These are phyloP conservation scores for Heterocephalus glaber DNA, from an alignment of 2,113 vertebrate genomes.

Conservation along the genomic window DNA sequence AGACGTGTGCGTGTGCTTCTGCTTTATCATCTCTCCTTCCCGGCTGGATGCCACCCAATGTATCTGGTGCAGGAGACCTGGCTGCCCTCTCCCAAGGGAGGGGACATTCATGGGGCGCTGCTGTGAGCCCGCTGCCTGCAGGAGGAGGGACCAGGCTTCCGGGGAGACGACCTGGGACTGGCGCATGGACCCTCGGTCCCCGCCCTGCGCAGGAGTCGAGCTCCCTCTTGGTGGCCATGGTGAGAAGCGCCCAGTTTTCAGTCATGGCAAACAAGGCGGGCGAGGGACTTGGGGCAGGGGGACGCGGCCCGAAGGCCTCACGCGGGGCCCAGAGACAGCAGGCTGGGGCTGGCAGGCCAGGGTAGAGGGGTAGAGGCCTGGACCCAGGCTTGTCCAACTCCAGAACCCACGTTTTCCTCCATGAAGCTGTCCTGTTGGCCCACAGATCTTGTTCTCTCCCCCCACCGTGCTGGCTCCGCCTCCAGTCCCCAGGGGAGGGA, in stretches of 20 bases:
- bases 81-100: neutral
- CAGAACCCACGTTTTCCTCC: neutral
- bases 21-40: accelerated
- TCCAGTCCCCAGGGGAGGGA: accelerated
- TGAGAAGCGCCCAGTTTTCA: neutral
- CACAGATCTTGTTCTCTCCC: neutral
- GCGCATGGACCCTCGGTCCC: neutral
- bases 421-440: neutral
- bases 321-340: too few species aligned
- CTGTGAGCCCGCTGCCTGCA: neutral
- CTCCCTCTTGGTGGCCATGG: neutral
- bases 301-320: neutral
- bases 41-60: neutral
- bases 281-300: neutral
- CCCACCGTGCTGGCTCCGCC: neutral
- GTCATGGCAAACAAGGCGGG: neutral
- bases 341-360: too few species aligned
- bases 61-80: neutral
- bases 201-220: neutral
- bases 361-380: too few species aligned
- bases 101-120: neutral
- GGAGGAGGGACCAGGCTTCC: neutral
- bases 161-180: neutral
- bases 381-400: neutral
- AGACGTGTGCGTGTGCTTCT: neutral